phyloP scores from a whole-genome alignment of 1,140 invertebrate genomes.

The Sycophaga agraensis region DNA sequence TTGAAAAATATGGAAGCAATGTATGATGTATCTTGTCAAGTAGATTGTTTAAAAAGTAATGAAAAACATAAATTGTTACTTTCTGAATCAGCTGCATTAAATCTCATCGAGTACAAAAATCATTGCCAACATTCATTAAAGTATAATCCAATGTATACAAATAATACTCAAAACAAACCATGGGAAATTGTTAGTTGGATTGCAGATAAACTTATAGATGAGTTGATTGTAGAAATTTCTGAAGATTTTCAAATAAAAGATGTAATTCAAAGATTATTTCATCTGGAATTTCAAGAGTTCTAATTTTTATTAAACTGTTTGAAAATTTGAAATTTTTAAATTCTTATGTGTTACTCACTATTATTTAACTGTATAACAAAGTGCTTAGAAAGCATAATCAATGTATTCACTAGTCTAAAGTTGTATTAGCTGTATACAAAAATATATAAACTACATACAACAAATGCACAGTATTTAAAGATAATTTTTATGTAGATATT shows the following conservation, averaged over 20 bases:
- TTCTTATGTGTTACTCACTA: no score
- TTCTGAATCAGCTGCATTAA: constrained; percentile 31
- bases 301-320: no score
- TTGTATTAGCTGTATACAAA: no score
- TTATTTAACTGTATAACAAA: no score
- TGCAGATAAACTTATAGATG: constrained; percentile 51
- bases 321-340: no score
- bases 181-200: constrained; percentile 55
- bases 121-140: constrained; percentile 37
- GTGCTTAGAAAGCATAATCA: no score
- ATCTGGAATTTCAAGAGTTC: constrained; percentile 53
- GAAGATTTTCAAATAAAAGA: constrained; percentile 51
- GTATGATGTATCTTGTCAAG: constrained; percentile 42
- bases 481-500: constrained; percentile 10
- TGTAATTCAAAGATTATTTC: constrained; percentile 48
- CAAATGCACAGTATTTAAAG: constrained; percentile 15
- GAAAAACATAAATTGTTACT: constrained; percentile 27
- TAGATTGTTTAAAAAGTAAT: constrained; percentile 15
- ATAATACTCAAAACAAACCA: constrained; percentile 50
- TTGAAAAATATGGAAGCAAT: constrained; percentile 21
- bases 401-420: no score
- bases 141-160: constrained; percentile 49
- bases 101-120: constrained; percentile 42
- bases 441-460: no score
- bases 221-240: constrained; percentile 47